Base-by-base conservation (phyloP, 92 coral and sea anemone species). In the Palythoa caribaeorum region DNA sequence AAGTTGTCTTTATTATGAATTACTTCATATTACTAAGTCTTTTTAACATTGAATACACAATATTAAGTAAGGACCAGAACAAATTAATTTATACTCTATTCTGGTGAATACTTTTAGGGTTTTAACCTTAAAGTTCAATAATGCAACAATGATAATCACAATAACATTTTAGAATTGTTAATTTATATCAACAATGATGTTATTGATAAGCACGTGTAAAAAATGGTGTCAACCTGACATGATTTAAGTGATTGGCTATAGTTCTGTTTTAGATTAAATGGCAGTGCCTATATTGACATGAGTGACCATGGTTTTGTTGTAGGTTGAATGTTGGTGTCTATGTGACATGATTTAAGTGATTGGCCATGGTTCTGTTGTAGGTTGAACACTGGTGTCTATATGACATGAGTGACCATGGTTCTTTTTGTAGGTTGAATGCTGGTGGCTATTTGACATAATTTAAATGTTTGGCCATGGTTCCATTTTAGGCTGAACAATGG, bases 331-430 rank as follows among this genome's bases (percentile, higher is more conserved):
- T 44, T 44, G 50, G 50, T 44, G 50, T 44, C 50, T 8, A 3
- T 5, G 16, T 59, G 2, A 17, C 19, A 14, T 13, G 65, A 14
- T 59, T 11, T 11, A 13, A 17, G 13, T 59, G 65, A 2, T 59
- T 59, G 65, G 35, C 14, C 14, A 0, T 13, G 38, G 38, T 71
- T 76, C 19, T 40, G 16, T 9, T 73, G 73, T 47, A 96, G 98
- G 98, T 90, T 16, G 98, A 96, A 83, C 87, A 90, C 75, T 96
- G 98, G 98, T 96, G 98, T 57, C 16, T 1, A 44, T 5, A 4
- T 59, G 28, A 28, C 28, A 28, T 59, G 65, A 2, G 10, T 59
- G 65, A 70, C 14, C 14, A 0, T 13, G 38, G 38, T 71, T 76
- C 19, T 40, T 8, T 9, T 73, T 28, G 73, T 47, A 96, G 98